Evolutionary conservation across 2,113 vertebrate genomes (phyloP).

Genomic region (Cavia porcellus): DNA sequence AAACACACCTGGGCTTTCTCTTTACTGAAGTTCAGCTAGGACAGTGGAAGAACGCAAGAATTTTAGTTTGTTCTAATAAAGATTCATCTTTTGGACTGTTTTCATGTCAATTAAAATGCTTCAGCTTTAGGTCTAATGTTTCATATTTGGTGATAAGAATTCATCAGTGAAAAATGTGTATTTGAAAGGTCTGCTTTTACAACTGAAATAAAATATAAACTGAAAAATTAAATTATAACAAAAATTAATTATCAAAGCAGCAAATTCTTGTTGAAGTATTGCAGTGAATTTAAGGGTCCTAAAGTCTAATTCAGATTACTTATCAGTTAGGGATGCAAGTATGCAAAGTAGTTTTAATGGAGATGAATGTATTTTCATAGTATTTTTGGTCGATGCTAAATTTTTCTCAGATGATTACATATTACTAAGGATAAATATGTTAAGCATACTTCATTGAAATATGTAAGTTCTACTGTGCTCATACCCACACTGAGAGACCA

Average conservation of each 20-base stretch:
- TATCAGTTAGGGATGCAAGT: constrained; percentile 10
- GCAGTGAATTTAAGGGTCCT: neutral
- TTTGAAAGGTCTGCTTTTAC: neutral
- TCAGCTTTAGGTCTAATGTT: constrained; percentile 39
- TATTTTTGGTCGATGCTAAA: constrained; percentile 53
- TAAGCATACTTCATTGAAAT: constrained; percentile 24
- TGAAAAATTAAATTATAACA: constrained; percentile 36
- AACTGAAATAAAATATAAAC: constrained; percentile 44
- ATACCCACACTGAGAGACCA: neutral
- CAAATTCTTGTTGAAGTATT: neutral
- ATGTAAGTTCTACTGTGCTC: neutral
- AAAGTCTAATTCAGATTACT: constrained; percentile 60
- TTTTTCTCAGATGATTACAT: constrained; percentile 4
- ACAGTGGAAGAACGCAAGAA: constrained; percentile 13
- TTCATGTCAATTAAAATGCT: constrained; percentile 10
- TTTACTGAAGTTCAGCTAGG: constrained; percentile 7
- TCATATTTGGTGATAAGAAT: constrained; percentile 19
- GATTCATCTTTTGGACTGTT: constrained; percentile 14
- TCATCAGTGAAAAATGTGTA: constrained; percentile 27
- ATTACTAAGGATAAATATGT: neutral
- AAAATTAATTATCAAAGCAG: constrained; percentile 50
- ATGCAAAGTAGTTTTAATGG: neutral
- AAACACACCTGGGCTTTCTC: neutral
- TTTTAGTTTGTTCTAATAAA: constrained; percentile 43
- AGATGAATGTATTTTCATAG: constrained; percentile 51